Conservation (phyloP, 2,888 invertebrate species). For the Listrodromus nycthemerus region DNA sequence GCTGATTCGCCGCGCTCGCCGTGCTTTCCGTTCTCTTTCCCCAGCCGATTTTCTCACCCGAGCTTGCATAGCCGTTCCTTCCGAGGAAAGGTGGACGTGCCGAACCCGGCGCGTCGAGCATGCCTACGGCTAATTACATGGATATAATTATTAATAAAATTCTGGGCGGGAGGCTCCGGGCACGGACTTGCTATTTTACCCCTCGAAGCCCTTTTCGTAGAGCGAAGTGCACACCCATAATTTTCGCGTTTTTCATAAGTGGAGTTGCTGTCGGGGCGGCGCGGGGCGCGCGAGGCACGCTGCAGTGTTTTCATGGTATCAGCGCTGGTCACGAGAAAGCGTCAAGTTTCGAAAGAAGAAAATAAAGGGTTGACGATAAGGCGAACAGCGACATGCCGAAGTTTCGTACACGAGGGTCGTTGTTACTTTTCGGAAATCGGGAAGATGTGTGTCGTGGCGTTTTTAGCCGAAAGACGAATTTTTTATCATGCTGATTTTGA, state of each 20-base stretch:
- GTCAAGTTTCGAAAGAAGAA: conserved; percentile 42
- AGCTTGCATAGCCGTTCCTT: conserved; percentile 16
- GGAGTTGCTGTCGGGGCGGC: conserved; percentile 21
- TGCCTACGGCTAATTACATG: conserved; percentile 71
- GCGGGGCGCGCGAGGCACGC: conserved; percentile 9
- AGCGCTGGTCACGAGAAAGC: conserved; percentile 63
- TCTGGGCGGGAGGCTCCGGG: conserved; percentile 46
- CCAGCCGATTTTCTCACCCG: conserved; percentile 30
- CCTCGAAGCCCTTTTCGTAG: conserved; percentile 13
- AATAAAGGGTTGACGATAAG: conserved; percentile 62
- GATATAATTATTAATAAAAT: conserved; percentile 73
- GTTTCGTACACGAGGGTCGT: conserved; percentile 46
- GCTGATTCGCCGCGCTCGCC: neutral
- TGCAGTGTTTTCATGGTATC: conserved; percentile 37
- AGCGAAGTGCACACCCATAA: conserved; percentile 48
- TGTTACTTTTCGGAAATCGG: conserved; percentile 49
- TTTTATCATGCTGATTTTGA: neutral
- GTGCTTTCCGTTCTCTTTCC: neutral
- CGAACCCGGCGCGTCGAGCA: conserved; percentile 65
- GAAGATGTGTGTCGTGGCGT: neutral
- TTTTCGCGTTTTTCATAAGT: conserved; percentile 67
- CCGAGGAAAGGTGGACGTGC: conserved; percentile 42
- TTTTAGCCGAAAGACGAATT: neutral
- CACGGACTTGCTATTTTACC: conserved; percentile 24
- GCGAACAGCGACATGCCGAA: conserved; percentile 45